Conservation (phyloP, 2,797 vertebrate species). For the Tenualosa ilisha region DNA sequence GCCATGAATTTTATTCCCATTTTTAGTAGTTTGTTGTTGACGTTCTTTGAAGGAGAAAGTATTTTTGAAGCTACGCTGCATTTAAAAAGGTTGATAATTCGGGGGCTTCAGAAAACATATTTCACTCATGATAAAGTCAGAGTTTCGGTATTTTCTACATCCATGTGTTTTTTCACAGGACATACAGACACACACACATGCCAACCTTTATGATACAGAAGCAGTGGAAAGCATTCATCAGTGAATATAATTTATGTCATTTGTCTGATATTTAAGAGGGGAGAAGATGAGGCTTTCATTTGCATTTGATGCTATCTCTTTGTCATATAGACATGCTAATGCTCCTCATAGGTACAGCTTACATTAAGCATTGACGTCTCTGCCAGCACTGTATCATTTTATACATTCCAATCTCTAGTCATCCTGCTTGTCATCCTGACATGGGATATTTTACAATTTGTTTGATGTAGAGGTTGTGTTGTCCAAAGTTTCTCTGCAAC, state of each 20-base stretch:
- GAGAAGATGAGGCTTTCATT: too few relatives aligned
- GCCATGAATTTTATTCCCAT: not conserved
- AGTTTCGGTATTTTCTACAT: not conserved
- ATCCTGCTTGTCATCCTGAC: too few relatives aligned
- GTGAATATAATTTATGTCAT: not conserved
- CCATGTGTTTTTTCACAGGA: not conserved
- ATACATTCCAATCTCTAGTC: too few relatives aligned
- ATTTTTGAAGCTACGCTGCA: not conserved
- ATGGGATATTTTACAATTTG: too few relatives aligned
- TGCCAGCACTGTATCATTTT: too few relatives aligned
- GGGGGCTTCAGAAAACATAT: not conserved
- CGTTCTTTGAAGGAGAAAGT: not conserved
- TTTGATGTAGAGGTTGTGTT: too few relatives aligned
- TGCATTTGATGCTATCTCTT: too few relatives aligned
- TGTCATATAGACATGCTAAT: too few relatives aligned
- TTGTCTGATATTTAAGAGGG: not conserved
- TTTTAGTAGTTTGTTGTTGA: not conserved
- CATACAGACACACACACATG: not conserved
- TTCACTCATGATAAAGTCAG: not conserved
- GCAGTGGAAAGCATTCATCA: not conserved
- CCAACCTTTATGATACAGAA: not conserved
- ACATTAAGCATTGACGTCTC: too few relatives aligned
- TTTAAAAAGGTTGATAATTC: not conserved
- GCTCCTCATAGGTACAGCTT: too few relatives aligned
- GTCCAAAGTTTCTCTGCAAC: too few relatives aligned